These are phyloP conservation scores for Drosophila arizonae DNA, from an alignment of 1,140 invertebrate genomes.

Conservation along the genomic window DNA sequence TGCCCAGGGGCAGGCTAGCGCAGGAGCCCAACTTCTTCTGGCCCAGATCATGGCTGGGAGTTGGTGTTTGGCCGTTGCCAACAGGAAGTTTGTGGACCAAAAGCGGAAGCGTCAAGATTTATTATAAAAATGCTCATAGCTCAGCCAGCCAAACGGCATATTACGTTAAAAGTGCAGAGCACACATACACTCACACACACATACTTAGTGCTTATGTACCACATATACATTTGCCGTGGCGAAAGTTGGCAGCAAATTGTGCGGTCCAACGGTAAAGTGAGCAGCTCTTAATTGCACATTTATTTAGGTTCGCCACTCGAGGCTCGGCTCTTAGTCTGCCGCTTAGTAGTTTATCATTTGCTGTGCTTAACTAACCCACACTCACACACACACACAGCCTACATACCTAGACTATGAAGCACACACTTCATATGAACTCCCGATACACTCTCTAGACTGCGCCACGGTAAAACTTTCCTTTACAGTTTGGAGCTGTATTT, in stretches of 20 bases:
- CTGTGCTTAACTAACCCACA: constrained; percentile 71
- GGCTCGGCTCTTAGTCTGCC: constrained; percentile 44
- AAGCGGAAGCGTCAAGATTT: constrained; percentile 78
- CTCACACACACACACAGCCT: constrained; percentile 11
- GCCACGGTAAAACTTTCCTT: constrained; percentile 57
- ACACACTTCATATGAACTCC: constrained; percentile 37
- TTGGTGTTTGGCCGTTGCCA: constrained; percentile 54
- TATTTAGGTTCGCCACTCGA: constrained; percentile 75
- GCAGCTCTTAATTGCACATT: constrained; percentile 81
- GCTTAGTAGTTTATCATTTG: constrained; percentile 81
- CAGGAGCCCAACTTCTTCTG: constrained; percentile 14
- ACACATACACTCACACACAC: constrained; percentile 33
- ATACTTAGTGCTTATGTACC: background rate
- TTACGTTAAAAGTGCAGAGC: constrained; percentile 73
- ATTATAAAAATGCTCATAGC: constrained; percentile 81
- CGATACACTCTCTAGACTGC: constrained; percentile 9
- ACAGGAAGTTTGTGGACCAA: constrained; percentile 81
- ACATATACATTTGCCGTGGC: constrained; percentile 12
- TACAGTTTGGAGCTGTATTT: constrained; percentile 25
- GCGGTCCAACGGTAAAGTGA: constrained; percentile 75
- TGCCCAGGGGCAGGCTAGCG: background rate
- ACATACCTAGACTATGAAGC: constrained; percentile 14
- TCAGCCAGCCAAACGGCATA: constrained; percentile 75
- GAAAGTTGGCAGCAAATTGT: constrained; percentile 78
- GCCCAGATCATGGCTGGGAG: constrained; percentile 33